Evolutionary conservation across 1,140 invertebrate genomes (phyloP), one percentile per base, ranked within the genome.

Genomic region (Glomeris maerens): DNA sequence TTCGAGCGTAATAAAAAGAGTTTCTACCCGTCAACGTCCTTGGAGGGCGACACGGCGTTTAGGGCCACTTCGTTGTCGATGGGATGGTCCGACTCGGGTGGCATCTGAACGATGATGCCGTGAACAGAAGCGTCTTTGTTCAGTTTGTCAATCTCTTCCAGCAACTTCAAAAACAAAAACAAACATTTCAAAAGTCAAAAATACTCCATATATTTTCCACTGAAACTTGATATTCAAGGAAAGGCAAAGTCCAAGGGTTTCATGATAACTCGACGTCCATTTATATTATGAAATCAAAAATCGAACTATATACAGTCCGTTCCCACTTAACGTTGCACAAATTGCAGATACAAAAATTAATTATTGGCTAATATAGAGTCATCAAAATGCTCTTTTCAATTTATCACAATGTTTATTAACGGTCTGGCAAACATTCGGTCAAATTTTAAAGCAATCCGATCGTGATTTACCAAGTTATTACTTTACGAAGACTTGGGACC

Each of bases 51-150:
- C 1, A 96, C 87, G 2, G 81, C 66, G 68, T 96, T 86, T 3
- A 90, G 93, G 46, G 96, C 78, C 10, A 81, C 65, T 65, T 90
- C 80, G 0, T 84, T 77, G 72, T 97, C 81, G 53, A 97, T 92
- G 52, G 73, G 60, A 56, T 82, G 79, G 0, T 78, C 75, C 52
- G 77, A 78, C 63, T 97, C 91, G 39, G 97, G 70, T 0, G 93
- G 94, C 79, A 98, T 87, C 74, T 97, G 92, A 1, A 97, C 90
- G 60, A 97, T 96, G 60, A 98, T 94, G 23, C 94, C 94, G 71
- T 98, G 91, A 42, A 92, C 76, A 20, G 66, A 70, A 0, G 82
- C 76, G 68, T 94, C 84, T 47, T 78, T 71, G 66, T 98, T 97
- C 27, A 97, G 69, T 54, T 78, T 74, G 28, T 78, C 72, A 17